phyloP scores from a whole-genome alignment of 2,888 invertebrate species.

The Cheilosia impressa region DNA sequence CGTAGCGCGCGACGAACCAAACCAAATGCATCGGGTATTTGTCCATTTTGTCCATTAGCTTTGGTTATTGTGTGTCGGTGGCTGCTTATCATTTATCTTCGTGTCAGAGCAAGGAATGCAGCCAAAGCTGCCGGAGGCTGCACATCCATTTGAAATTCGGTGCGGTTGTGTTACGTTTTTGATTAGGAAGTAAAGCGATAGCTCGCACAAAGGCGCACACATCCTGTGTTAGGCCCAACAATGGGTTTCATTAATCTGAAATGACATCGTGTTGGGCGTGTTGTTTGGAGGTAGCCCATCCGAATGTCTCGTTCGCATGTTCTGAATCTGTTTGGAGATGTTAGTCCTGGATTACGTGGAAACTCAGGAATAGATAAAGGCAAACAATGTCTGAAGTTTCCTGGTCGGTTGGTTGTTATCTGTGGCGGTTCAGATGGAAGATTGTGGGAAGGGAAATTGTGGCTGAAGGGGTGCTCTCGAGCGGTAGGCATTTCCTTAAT shows the following conservation, averaged over 20 bases:
- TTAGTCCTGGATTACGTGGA: no score
- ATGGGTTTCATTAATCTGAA: not conserved
- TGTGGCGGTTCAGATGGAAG: no score
- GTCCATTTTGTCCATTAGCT: conserved; percentile 51
- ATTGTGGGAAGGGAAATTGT: no score
- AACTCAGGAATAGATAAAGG: no score
- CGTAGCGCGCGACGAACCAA: conserved; percentile 30
- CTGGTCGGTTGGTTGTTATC: no score
- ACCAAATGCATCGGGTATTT: conserved; percentile 42
- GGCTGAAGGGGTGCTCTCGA: no score
- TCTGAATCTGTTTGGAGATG: no score
- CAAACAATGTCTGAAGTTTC: no score
- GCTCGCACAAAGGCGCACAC: not conserved
- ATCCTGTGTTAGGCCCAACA: not conserved
- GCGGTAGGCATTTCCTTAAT: no score
- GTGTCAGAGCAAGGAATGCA: conserved; percentile 24
- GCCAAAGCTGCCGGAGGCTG: not conserved
- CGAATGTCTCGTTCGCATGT: no score
- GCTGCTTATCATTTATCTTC: conserved; percentile 62
- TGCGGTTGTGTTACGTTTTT: not conserved
- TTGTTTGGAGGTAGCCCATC: no score
- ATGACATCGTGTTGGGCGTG: not conserved
- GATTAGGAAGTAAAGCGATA: not conserved
- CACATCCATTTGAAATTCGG: conserved; percentile 1
- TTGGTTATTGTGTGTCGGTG: conserved; percentile 50